Evolutionary conservation across 2,888 invertebrate genomes (phyloP).

Genomic region (Sphaeridia pumilis): DNA sequence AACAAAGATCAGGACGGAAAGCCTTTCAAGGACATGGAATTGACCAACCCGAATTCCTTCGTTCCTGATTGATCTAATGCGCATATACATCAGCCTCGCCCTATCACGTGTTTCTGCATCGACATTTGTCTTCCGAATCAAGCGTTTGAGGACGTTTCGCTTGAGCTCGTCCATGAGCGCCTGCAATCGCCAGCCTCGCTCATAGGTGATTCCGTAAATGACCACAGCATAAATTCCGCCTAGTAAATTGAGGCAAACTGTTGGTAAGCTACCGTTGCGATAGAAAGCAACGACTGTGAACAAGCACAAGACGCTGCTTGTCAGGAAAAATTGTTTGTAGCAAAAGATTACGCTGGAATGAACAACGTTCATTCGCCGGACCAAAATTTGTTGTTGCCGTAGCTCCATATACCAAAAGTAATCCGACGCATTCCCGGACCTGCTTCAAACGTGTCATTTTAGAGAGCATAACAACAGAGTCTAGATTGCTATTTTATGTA

Average conservation of each 20-base stretch:
- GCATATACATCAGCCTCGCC: no score
- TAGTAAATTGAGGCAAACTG: background rate
- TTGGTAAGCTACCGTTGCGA: background rate
- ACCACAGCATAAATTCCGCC: background rate
- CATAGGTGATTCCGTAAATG: background rate
- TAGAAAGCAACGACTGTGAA: background rate
- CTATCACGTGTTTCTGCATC: no score
- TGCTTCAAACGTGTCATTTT: no score
- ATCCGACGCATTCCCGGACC: no score
- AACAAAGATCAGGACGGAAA: background rate
- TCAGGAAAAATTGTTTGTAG: background rate
- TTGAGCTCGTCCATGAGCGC: background rate
- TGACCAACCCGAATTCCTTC: background rate
- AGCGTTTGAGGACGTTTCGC: background rate
- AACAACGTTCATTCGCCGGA: no score
- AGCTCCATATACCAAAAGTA: no score
- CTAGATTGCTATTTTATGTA: no score
- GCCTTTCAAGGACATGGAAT: background rate
- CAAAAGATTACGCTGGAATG: no score
- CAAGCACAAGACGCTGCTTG: background rate
- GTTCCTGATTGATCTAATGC: background rate
- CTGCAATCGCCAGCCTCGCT: background rate
- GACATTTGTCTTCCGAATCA: no score
- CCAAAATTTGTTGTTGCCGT: no score
- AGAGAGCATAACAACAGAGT: no score